These are phyloP conservation scores for Phrynosoma blainvillii DNA, from an alignment of 2,113 vertebrate species.

Conservation along the genomic window DNA sequence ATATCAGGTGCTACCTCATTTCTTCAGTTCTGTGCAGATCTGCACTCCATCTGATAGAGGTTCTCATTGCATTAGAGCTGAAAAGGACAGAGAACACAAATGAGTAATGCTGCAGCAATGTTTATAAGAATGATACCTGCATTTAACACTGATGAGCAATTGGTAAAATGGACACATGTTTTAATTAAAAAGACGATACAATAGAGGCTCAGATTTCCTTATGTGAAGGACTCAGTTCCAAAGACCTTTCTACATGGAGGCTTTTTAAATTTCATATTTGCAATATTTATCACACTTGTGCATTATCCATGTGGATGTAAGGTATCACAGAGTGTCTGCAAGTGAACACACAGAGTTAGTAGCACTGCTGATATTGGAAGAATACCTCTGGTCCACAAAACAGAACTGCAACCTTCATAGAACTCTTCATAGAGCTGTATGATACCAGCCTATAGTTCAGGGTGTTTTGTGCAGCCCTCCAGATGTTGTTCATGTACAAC, in stretches of 20 bases:
- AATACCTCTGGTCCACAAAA: neutral
- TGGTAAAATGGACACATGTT: neutral
- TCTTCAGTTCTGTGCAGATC: neutral
- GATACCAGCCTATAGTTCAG: neutral
- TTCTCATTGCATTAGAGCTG: conserved; percentile 35
- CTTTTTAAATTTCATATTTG: neutral
- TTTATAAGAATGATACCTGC: neutral
- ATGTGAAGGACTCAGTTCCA: neutral
- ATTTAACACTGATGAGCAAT: neutral
- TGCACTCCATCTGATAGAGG: rapidly evolving
- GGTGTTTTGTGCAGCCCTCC: too few species aligned
- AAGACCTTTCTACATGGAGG: neutral
- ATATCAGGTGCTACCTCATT: rapidly evolving
- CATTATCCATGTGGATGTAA: neutral
- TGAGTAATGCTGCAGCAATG: neutral
- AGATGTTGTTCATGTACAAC: too few species aligned
- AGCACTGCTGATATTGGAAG: neutral
- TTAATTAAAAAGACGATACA: neutral
- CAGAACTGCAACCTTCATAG: neutral
- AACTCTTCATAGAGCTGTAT: neutral
- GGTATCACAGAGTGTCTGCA: neutral
- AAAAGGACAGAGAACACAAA: neutral
- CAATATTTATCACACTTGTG: neutral
- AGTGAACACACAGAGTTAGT: neutral
- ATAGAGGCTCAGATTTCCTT: neutral